A percentile compares a stretch with the other conserved stretches of the same genome.
Evolutionary conservation across 2,797 vertebrate genomes (phyloP).

Genomic region (Gymnoscopelus braueri): DNA sequence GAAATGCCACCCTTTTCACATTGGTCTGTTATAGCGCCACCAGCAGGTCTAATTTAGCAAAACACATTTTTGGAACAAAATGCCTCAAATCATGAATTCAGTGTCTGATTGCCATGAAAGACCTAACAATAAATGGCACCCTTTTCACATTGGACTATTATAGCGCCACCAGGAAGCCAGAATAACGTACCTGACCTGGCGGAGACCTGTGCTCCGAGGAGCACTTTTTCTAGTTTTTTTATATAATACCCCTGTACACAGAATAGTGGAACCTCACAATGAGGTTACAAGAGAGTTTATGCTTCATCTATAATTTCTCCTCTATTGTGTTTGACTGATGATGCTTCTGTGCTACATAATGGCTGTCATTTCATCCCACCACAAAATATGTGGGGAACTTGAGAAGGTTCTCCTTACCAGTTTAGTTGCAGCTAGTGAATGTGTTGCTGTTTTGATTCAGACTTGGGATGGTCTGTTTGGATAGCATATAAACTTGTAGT

Average conservation of each 20-base stretch:
- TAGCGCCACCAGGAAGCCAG: too few relatives aligned
- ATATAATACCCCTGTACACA: constrained; percentile 20
- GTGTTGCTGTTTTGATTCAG: constrained; percentile 31
- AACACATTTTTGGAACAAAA: too few relatives aligned
- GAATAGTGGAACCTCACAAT: neutral
- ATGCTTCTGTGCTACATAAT: constrained; percentile 47
- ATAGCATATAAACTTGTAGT: constrained; percentile 57
- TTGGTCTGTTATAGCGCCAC: too few relatives aligned
- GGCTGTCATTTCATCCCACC: constrained; percentile 60
- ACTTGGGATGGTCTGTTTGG: constrained; percentile 56
- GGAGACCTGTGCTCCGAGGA: too few relatives aligned
- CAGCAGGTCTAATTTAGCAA: too few relatives aligned
- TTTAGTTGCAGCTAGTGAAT: constrained; percentile 41
- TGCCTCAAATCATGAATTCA: too few relatives aligned
- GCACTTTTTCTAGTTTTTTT: too few relatives aligned
- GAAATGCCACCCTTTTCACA: too few relatives aligned
- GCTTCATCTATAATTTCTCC: constrained; percentile 23
- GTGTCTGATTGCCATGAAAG: too few relatives aligned
- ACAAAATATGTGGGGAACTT: constrained; percentile 27
- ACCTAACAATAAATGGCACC: too few relatives aligned
- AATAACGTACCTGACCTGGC: too few relatives aligned
- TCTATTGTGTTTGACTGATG: constrained; percentile 17
- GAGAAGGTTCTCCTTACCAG: constrained; percentile 44
- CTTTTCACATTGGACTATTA: too few relatives aligned
- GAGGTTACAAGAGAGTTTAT: constrained; percentile 4